Evolutionary conservation across 2,888 invertebrate genomes (phyloP).

Genomic region (Hipparchia sbordonii): DNA sequence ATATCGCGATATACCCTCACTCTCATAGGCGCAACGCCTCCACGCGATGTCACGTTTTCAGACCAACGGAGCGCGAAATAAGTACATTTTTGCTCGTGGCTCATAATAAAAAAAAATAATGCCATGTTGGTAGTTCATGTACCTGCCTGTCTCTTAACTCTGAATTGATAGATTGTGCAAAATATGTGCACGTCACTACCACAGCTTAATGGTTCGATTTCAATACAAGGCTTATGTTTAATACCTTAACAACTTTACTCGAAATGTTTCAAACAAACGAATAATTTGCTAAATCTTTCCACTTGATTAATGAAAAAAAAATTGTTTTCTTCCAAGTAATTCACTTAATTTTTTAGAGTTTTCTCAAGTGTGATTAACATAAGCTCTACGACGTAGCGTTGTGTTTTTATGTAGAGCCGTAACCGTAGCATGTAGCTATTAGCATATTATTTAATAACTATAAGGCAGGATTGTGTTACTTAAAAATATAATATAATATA

Average conservation of each 20-base stretch:
- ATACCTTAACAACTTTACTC: not conserved
- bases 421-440: too few species aligned
- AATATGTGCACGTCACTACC: not conserved
- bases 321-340: too few species aligned
- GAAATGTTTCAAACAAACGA: too few species aligned
- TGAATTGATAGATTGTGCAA: conserved; percentile 54
- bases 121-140: conserved; percentile 71
- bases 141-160: conserved; percentile 32
- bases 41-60: conserved; percentile 81
- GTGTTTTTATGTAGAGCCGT: too few species aligned
- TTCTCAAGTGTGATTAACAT: too few species aligned
- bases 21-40: conserved; percentile 54
- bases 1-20: conserved; percentile 51
- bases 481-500: too few species aligned
- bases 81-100: conserved; percentile 81
- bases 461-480: too few species aligned
- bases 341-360: too few species aligned
- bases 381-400: too few species aligned
- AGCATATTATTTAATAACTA: too few species aligned
- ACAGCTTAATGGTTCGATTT: not conserved
- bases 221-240: not conserved
- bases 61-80: conserved; percentile 81
- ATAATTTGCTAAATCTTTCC: too few species aligned
- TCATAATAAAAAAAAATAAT: conserved; percentile 74
- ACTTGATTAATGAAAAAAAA: too few species aligned